Base-by-base conservation (phyloP, 1,140 invertebrate species). In the Manduca sexta region DNA sequence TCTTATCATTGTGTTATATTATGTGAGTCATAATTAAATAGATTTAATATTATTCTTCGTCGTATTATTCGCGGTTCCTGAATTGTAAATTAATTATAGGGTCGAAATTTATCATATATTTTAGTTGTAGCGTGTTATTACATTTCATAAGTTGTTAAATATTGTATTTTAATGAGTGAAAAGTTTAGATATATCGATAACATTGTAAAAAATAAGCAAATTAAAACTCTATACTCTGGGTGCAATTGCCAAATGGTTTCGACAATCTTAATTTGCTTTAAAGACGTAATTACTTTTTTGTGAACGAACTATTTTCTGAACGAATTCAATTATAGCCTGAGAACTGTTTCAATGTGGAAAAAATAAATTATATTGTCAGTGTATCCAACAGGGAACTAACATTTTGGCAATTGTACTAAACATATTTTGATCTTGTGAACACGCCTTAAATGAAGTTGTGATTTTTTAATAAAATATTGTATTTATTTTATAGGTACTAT, bases 401-500 rank as follows among this genome's bases (percentile, higher is more conserved):
- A 3, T 39, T 26, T 42, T 42, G 26, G 26, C 40, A 29, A 30
- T 12, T 42, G 10, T 14, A 30, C 6, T 6, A 37, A 43, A 47
- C 31, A 41, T 44, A n/a, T n/a, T 40, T 16, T 40, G 48, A 49
- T n/a, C 15, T 39, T 39, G 21, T 34, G 17, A 51, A 39, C 29
- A 50, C 59, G 66, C 66, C 68, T 73, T 76, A 49, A 52, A 64
- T 48, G 49, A 61, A 64, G 67, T 66, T 81, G 77, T 81, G 74
- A 81, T 81, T 64, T 72, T 45, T 18, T 6, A 45, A n/a, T 29
- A 54, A 48, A 56, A 68, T 58, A 48, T 60, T 60, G 58, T 81
- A 81, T 81, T 78, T 81, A 78, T 81, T 78, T 54, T 56, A 68
- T 62, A 67, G 39, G 49, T 63, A 52, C 44, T 56, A 50, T 45